Percentiles rank a stretch among this genome's conserved stretches.
phyloP scores from a whole-genome alignment of 2,113 vertebrate genomes.

The Calyptomena viridis region DNA sequence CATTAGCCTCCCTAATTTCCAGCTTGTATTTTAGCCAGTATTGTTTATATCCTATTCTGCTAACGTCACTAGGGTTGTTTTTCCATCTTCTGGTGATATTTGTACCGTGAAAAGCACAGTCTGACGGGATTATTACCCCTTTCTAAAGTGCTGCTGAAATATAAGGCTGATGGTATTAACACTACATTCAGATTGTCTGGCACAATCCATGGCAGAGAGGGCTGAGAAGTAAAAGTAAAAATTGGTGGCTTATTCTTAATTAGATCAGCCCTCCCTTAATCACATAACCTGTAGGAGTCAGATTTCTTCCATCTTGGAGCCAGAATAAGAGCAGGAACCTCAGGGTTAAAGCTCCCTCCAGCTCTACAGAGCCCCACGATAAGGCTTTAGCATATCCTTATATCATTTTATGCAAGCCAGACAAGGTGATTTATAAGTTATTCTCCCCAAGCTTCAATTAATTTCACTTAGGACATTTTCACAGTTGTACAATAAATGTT shows the following conservation, averaged over 20 bases:
- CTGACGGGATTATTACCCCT: background rate
- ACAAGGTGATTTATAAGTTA: slow-evolving; percentile 71
- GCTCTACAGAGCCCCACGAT: background rate
- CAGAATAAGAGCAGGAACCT: background rate
- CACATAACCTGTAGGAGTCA: slow-evolving; percentile 15
- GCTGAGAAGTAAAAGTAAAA: background rate
- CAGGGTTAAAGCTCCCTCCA: slow-evolving; percentile 37
- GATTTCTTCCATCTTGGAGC: background rate
- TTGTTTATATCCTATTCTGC: slow-evolving; percentile 28
- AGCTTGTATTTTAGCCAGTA: slow-evolving; percentile 15
- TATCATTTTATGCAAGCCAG: slow-evolving; percentile 42
- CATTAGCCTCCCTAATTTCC: slow-evolving; percentile 16
- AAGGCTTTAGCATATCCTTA: slow-evolving; percentile 21
- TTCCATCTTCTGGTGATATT: slow-evolving; percentile 1
- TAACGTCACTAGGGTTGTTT: background rate
- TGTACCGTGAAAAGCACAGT: background rate
- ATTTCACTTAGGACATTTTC: slow-evolving; percentile 69
- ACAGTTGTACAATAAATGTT: slow-evolving; percentile 67
- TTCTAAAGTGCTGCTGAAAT: background rate
- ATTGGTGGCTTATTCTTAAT: background rate
- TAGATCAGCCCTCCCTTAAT: background rate
- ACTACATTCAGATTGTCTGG: background rate
- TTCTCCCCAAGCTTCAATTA: slow-evolving; percentile 62
- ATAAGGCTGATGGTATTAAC: background rate
- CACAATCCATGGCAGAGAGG: background rate